Conservation (phyloP, 2,888 invertebrate genomes). For the Sycophila texana region DNA sequence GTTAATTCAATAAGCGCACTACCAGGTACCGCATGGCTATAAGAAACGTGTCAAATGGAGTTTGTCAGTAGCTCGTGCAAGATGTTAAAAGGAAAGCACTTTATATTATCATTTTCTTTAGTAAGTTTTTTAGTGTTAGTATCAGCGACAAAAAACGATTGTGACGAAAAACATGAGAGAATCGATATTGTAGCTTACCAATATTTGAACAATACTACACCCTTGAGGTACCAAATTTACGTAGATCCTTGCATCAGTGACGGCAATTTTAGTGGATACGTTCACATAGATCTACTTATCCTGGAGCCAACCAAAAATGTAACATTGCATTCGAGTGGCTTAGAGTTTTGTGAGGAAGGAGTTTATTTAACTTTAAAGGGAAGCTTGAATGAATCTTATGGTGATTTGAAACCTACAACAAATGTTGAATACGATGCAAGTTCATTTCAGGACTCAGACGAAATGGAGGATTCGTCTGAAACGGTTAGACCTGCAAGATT, state of each 20-base stretch:
- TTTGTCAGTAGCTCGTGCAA: slow-evolving; percentile 47
- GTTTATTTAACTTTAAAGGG: slow-evolving; percentile 60
- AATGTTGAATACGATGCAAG: slow-evolving; percentile 30
- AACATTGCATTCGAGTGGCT: slow-evolving; percentile 44
- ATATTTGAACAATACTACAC: slow-evolving; percentile 28
- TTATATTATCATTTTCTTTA: not conserved
- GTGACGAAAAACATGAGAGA: slow-evolving; percentile 24
- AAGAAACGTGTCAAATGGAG: slow-evolving; percentile 50
- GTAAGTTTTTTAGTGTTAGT: slow-evolving; percentile 16
- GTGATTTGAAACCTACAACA: slow-evolving; percentile 52
- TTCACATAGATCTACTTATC: slow-evolving; percentile 50
- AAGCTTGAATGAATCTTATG: slow-evolving; percentile 53
- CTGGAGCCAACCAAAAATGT: slow-evolving; percentile 46
- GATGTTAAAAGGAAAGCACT: slow-evolving; percentile 42
- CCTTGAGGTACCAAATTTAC: slow-evolving; percentile 52
- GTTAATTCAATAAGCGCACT: slow-evolving; percentile 54
- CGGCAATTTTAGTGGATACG: slow-evolving; percentile 54
- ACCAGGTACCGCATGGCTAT: slow-evolving; percentile 42
- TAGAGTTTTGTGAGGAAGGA: slow-evolving; percentile 52
- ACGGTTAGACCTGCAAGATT: slow-evolving; percentile 43
- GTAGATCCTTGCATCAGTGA: slow-evolving; percentile 50
- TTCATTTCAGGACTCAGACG: slow-evolving; percentile 50
- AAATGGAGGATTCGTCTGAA: slow-evolving; percentile 40
- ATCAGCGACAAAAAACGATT: slow-evolving; percentile 21
- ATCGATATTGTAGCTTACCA: slow-evolving; percentile 6